Conservation (phyloP, 2,113 vertebrate genomes). For the Sclerurus mexicanus region DNA sequence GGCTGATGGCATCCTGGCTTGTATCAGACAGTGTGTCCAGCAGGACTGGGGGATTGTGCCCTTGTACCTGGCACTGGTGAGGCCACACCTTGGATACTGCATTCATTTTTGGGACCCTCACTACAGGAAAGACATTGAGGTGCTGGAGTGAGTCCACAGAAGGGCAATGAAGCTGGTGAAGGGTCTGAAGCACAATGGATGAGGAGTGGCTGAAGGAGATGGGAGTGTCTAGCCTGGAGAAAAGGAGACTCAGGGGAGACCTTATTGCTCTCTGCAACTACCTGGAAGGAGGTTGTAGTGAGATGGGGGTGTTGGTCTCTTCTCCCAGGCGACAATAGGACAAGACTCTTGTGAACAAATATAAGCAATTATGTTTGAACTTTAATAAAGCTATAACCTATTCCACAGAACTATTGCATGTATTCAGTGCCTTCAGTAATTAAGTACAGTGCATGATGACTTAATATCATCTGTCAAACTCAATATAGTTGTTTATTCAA, state of each 20-base stretch:
- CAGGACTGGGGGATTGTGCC: background rate
- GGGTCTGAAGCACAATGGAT: background rate
- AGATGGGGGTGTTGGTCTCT: background rate
- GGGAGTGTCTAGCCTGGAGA: background rate
- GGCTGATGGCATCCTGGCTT: background rate
- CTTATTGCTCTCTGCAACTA: background rate
- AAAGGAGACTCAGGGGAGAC: background rate
- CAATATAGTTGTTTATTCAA: background rate
- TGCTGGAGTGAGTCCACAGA: background rate
- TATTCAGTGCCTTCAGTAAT: background rate
- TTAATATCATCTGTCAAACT: background rate
- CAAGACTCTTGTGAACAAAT: background rate
- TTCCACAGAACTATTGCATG: background rate
- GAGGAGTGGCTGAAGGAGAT: background rate
- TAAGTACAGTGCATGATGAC: background rate
- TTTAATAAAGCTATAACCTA: background rate
- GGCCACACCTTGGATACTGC: accelerated
- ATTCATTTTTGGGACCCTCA: background rate
- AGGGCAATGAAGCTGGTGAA: background rate
- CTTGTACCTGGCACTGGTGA: accelerated
- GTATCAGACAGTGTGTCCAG: background rate
- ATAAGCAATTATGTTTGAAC: background rate
- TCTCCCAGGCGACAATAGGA: background rate
- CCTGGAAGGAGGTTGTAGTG: background rate
- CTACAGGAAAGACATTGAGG: accelerated